Conservation (phyloP, 2,113 vertebrate species). For the Apodemus sylvaticus region DNA sequence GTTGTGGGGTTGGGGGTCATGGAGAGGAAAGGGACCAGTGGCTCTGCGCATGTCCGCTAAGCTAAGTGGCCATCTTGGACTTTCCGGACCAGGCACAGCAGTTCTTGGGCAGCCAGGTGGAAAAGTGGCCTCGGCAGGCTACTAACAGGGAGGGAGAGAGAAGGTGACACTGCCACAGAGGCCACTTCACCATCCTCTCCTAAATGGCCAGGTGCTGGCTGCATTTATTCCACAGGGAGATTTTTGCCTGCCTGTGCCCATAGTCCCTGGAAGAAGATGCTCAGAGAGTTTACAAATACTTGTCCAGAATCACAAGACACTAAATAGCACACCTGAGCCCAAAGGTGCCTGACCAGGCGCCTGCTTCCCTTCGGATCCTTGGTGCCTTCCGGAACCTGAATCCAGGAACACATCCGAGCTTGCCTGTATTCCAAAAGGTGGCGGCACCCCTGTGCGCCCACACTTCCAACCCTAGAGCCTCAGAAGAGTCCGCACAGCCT, state of each 20-base stretch:
- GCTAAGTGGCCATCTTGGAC: not conserved
- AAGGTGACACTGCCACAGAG: too few species aligned
- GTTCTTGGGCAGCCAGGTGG: not conserved
- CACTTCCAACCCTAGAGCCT: not conserved
- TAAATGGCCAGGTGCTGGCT: not conserved
- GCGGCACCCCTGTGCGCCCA: too few species aligned
- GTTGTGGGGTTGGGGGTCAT: not conserved
- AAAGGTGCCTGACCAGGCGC: not conserved
- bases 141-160: not conserved
- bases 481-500: too few species aligned
- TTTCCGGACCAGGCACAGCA: not conserved
- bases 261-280: not conserved
- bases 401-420: not conserved
- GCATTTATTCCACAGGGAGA: not conserved
- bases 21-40: not conserved
- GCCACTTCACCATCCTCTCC: not conserved
- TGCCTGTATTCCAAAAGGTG: not conserved
- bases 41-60: not conserved
- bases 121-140: not conserved
- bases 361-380: fast-evolving
- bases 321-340: not conserved
- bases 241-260: not conserved
- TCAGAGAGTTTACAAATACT: not conserved
- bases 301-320: not conserved
- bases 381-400: not conserved